phyloP scores from a whole-genome alignment of 2,888 invertebrate genomes.

The Acleris laterana region DNA sequence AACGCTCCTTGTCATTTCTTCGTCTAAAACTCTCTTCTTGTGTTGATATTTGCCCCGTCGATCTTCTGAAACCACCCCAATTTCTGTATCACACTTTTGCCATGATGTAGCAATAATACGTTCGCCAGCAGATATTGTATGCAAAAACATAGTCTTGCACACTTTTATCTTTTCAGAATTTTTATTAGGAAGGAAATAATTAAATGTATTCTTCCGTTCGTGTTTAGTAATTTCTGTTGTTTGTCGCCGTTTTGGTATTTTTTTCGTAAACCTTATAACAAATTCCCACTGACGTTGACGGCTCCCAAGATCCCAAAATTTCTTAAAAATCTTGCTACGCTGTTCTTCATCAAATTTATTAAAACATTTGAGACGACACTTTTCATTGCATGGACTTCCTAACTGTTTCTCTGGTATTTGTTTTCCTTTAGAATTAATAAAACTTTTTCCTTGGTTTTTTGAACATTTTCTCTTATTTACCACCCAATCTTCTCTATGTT shows the following conservation, averaged over 20 bases:
- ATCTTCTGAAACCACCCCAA: neutral
- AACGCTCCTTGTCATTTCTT: slow-evolving; percentile 15
- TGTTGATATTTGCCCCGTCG: neutral
- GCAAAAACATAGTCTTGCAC: slow-evolving; percentile 3
- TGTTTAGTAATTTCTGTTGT: slow-evolving; percentile 8
- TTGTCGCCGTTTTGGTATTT: too few species aligned
- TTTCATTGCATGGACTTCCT: slow-evolving; percentile 28
- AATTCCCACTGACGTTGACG: too few species aligned
- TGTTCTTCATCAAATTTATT: too few species aligned
- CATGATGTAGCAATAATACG: neutral
- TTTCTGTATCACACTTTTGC: neutral
- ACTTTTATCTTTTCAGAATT: too few species aligned
- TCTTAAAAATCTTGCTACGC: too few species aligned
- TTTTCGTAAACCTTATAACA: too few species aligned
- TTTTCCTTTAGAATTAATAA: slow-evolving; percentile 24
- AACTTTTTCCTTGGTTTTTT: slow-evolving; percentile 28
- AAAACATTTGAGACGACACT: slow-evolving; percentile 3
- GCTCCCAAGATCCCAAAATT: too few species aligned
- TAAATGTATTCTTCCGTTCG: slow-evolving; percentile 14
- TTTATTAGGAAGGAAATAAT: too few species aligned
- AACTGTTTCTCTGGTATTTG: slow-evolving; percentile 20
- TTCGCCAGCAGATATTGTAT: neutral
- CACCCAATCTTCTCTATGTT: slow-evolving; percentile 20
- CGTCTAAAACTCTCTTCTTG: neutral
- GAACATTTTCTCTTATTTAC: slow-evolving; percentile 18